phyloP scores from a whole-genome alignment of 2,113 vertebrate genomes.

The Psilopsiagon aurifrons region DNA sequence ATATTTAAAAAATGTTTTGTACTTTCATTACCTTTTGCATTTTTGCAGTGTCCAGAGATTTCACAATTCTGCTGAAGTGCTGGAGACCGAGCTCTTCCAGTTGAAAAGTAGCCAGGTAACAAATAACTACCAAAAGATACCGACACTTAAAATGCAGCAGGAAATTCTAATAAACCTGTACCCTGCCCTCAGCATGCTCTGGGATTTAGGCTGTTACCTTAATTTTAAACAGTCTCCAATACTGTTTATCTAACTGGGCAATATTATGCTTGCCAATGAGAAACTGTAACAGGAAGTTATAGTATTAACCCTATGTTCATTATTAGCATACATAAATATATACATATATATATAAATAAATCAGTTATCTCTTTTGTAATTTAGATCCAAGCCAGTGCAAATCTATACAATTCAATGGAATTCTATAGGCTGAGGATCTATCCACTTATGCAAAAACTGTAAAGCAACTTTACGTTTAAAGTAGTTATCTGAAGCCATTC shows the following conservation, averaged over 20 bases:
- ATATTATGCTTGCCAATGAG: background rate
- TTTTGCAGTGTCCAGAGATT: slow-evolving; percentile 79
- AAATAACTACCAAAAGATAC: slow-evolving; percentile 80
- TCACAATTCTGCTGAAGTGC: slow-evolving; percentile 81
- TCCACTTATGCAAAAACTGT: background rate
- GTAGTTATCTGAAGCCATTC: background rate
- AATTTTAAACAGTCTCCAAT: background rate
- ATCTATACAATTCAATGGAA: background rate
- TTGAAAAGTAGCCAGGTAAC: slow-evolving; percentile 86
- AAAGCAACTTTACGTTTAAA: background rate
- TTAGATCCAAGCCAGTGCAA: background rate
- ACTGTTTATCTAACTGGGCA: background rate
- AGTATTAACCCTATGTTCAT: background rate
- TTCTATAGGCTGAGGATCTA: background rate
- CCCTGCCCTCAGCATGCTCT: background rate
- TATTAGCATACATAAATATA: background rate
- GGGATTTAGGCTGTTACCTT: background rate
- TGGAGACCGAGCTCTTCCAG: slow-evolving; percentile 85
- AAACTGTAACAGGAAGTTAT: background rate
- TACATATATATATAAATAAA: background rate
- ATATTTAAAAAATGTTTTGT: background rate
- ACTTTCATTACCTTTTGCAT: slow-evolving; percentile 80
- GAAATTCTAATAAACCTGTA: background rate
- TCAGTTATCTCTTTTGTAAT: background rate
- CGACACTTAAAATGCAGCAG: slow-evolving; percentile 14